These are phyloP conservation scores for Gallinago undulata DNA, from an alignment of 2,113 vertebrate species.

Conservation along the genomic window DNA sequence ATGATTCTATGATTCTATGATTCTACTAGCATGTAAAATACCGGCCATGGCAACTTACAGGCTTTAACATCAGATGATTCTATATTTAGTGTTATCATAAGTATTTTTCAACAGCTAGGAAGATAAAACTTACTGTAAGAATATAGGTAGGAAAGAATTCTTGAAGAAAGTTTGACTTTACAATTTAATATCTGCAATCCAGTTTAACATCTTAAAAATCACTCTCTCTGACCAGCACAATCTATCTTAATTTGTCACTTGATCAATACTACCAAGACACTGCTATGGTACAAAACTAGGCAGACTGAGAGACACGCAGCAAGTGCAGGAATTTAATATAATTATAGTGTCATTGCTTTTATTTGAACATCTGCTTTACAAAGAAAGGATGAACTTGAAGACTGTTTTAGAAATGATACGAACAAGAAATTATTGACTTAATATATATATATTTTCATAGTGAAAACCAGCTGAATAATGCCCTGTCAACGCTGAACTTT, in stretches of 20 bases:
- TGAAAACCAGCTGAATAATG: neutral
- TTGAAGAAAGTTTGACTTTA: neutral
- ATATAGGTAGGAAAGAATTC: neutral
- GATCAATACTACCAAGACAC: neutral
- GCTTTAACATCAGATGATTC: neutral
- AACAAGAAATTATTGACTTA: neutral
- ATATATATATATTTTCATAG: neutral
- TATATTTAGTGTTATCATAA: neutral
- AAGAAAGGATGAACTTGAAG: neutral
- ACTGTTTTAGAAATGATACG: neutral
- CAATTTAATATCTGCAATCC: neutral
- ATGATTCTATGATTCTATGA: too few species aligned
- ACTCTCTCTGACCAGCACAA: neutral
- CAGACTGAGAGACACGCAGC: neutral
- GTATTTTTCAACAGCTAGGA: neutral
- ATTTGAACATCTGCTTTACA: constrained; percentile 27
- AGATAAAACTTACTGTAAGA: neutral
- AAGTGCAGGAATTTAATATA: neutral
- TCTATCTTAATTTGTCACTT: constrained; percentile 1
- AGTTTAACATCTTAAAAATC: neutral
- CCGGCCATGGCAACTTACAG: neutral
- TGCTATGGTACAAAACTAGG: neutral
- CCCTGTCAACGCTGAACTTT: neutral
- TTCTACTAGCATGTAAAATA: neutral
- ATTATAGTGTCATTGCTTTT: constrained; percentile 17